phyloP scores from a whole-genome alignment of 2,797 vertebrate species.

The Xenopus petersii region DNA sequence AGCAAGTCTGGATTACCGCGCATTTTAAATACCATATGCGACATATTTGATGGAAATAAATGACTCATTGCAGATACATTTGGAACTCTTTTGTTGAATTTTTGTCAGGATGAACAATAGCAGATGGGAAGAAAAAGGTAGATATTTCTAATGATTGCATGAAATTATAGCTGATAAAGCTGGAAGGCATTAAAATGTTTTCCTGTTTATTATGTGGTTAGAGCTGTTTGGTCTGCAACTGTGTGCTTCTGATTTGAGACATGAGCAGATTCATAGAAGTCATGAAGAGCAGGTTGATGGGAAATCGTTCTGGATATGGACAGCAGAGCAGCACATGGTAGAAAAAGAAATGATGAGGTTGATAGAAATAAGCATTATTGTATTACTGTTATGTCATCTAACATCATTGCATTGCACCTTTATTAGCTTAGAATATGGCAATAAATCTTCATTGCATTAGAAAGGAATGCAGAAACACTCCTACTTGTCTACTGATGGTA shows the following conservation, averaged over 20 bases:
- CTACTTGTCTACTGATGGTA: too few relatives aligned
- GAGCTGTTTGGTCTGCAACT: slow-evolving; percentile 3
- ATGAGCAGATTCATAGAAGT: not conserved
- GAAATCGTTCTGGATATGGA: too few relatives aligned
- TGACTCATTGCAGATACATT: slow-evolving; percentile 58
- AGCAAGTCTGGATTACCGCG: slow-evolving; percentile 59
- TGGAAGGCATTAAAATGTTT: slow-evolving; percentile 50
- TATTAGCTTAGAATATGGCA: too few relatives aligned
- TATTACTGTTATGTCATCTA: too few relatives aligned
- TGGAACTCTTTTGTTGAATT: slow-evolving; percentile 56
- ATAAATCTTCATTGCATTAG: too few relatives aligned
- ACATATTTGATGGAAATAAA: slow-evolving; percentile 59
- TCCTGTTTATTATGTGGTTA: slow-evolving; percentile 26
- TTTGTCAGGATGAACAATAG: slow-evolving; percentile 50
- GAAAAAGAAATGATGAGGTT: too few relatives aligned
- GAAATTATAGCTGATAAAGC: slow-evolving; percentile 48
- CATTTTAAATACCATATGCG: slow-evolving; percentile 56
- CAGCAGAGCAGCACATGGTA: too few relatives aligned
- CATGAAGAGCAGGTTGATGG: not conserved
- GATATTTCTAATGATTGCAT: slow-evolving; percentile 49
- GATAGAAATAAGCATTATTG: too few relatives aligned
- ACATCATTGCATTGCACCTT: too few relatives aligned
- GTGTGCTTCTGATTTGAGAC: not conserved
- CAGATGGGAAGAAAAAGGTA: slow-evolving; percentile 29
- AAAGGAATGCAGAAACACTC: too few relatives aligned